Percentiles rank a stretch among this genome's conserved stretches.
phyloP scores from a whole-genome alignment of 2,888 invertebrate species.

The Polydrusus cervinus region DNA sequence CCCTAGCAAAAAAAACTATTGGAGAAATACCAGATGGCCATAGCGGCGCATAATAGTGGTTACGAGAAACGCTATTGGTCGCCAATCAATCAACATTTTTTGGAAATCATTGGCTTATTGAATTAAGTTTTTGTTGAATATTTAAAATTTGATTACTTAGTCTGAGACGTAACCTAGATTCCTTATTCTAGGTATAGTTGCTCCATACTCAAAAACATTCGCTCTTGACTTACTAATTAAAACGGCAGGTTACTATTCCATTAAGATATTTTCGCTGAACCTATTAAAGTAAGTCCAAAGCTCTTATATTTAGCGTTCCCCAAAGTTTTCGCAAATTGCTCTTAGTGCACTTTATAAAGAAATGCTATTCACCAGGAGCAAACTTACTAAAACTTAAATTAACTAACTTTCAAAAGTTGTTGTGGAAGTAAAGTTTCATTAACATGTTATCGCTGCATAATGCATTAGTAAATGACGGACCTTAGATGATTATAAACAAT shows the following conservation, averaged over 20 bases:
- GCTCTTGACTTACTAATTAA: not conserved
- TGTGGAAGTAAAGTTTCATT: not conserved
- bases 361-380: not conserved
- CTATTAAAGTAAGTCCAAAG: not conserved
- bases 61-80: no score
- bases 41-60: no score
- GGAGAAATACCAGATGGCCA: no score
- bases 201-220: not conserved
- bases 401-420: conserved; percentile 8
- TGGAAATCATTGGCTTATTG: no score
- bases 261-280: not conserved
- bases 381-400: conserved; percentile 13
- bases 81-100: no score
- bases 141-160: no score
- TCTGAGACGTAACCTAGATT: no score
- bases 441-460: not conserved
- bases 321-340: conserved; percentile 2
- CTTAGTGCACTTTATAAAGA: conserved; percentile 7
- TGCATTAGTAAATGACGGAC: not conserved
- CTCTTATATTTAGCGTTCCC: conserved; percentile 2
- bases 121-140: no score
- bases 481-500: no score
- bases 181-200: no score
- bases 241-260: not conserved
- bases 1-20: no score